Evolutionary conservation across 2,113 vertebrate species (phyloP).

Genomic region (Hippocampus comes): DNA sequence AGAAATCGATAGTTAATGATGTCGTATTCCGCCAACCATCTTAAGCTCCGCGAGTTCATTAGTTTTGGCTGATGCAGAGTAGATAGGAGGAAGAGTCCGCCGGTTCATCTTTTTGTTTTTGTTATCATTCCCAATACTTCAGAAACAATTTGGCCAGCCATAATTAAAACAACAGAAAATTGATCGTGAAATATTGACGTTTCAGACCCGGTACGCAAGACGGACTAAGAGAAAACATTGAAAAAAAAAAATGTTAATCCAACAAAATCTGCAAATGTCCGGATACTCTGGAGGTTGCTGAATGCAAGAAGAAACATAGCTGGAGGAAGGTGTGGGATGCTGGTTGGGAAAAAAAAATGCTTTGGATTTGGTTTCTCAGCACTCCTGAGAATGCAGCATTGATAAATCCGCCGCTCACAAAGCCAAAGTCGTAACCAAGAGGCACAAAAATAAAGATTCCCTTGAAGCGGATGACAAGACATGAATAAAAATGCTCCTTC

Average conservation of each 20-base stretch:
- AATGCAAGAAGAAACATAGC: conserved; percentile 54
- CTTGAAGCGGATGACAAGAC: conserved; percentile 46
- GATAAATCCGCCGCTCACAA: conserved; percentile 51
- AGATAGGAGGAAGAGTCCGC: neutral
- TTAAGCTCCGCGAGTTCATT: neutral
- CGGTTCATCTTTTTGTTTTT: neutral
- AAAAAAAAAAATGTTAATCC: conserved; percentile 52
- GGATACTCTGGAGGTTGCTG: conserved; percentile 56
- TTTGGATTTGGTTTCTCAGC: conserved; percentile 46
- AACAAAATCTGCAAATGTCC: conserved; percentile 61
- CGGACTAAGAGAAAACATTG: conserved; percentile 27
- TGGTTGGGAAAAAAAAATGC: conserved; percentile 49
- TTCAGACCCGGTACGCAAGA: conserved; percentile 17
- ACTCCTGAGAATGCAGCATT: conserved; percentile 57
- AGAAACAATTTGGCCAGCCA: neutral
- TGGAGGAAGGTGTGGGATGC: conserved; percentile 67
- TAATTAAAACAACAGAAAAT: neutral
- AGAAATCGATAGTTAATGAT: conserved; percentile 8
- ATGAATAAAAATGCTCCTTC: conserved; percentile 66
- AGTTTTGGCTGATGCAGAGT: neutral
- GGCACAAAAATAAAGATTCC: conserved; percentile 58
- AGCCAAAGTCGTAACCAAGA: conserved; percentile 54
- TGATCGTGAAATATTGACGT: neutral
- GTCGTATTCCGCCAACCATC: neutral
- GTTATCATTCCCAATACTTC: neutral